phyloP scores from a whole-genome alignment of 2,888 invertebrate species.

The Nemapogon koenigi region DNA sequence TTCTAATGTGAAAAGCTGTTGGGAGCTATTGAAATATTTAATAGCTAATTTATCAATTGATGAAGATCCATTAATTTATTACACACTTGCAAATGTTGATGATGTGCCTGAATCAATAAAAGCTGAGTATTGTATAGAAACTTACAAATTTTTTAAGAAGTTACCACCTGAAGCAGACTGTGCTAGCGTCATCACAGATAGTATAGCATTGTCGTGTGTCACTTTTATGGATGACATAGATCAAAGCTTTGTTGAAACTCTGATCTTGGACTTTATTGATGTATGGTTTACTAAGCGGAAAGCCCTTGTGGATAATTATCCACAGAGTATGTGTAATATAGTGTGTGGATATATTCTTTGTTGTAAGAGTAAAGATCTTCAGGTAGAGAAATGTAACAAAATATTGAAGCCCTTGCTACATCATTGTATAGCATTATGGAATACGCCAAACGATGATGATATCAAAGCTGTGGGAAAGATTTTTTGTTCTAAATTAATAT shows the following conservation, averaged over 20 bases:
- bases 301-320: too few relatives aligned
- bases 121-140: slow-evolving; percentile 28
- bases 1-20: slow-evolving; percentile 22
- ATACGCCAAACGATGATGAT: slow-evolving; percentile 19
- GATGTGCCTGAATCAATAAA: slow-evolving; percentile 26
- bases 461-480: slow-evolving; percentile 19
- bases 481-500: slow-evolving; percentile 23
- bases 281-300: too few relatives aligned
- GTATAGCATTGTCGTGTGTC: too few relatives aligned
- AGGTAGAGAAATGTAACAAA: slow-evolving; percentile 27
- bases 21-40: slow-evolving; percentile 31
- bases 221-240: slow-evolving; percentile 29
- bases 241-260: slow-evolving; percentile 25
- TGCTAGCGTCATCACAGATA: too few relatives aligned
- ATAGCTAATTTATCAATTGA: slow-evolving; percentile 31
- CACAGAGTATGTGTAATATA: slow-evolving; percentile 20
- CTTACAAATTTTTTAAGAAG: slow-evolving; percentile 30
- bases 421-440: slow-evolving; percentile 23
- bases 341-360: slow-evolving; percentile 29
- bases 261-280: slow-evolving; percentile 23
- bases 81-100: slow-evolving; percentile 23
- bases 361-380: slow-evolving; percentile 24
- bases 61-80: slow-evolving; percentile 36
- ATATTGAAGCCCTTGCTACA: slow-evolving; percentile 27
- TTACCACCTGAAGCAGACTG: slow-evolving; percentile 20